phyloP scores from a whole-genome alignment of 2,888 invertebrate species.

The Cheilosia vulpina region DNA sequence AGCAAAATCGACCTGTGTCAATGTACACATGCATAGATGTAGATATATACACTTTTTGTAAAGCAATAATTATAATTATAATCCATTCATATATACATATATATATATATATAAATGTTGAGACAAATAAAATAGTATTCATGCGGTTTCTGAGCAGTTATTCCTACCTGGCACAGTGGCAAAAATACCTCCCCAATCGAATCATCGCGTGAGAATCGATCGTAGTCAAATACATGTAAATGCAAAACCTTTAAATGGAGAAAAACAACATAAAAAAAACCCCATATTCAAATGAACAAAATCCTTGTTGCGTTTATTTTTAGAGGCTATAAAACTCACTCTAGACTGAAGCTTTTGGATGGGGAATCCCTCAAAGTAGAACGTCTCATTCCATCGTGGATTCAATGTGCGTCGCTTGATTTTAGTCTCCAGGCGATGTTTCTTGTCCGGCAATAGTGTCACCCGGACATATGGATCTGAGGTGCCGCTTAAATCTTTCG shows the following conservation, averaged over 20 bases:
- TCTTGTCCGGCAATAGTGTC: constrained; percentile 95
- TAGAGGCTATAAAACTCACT: constrained; percentile 83
- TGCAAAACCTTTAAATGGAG: constrained; percentile 87
- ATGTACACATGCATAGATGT: neutral
- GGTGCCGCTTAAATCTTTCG: constrained; percentile 95
- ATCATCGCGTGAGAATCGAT: constrained; percentile 96
- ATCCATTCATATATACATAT: no score
- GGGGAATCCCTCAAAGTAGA: constrained; percentile 97
- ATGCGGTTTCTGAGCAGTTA: neutral
- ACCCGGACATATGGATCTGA: constrained; percentile 96
- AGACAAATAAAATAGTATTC: neutral
- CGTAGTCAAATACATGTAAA: constrained; percentile 97
- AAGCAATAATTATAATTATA: neutral
- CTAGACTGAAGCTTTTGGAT: constrained; percentile 96
- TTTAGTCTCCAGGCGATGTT: constrained; percentile 95
- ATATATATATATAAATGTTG: no score
- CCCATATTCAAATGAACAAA: neutral
- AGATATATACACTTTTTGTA: neutral
- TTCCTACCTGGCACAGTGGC: constrained; percentile 93
- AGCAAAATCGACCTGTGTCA: constrained; percentile 91
- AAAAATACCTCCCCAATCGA: constrained; percentile 97
- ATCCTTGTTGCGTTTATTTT: neutral
- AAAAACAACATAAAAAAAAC: constrained; percentile 9
- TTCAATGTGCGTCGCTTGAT: constrained; percentile 95
- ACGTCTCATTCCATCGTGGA: constrained; percentile 97